Evolutionary conservation across 1,140 invertebrate species (phyloP).

Genomic region (Macrocentrus cingulum): DNA sequence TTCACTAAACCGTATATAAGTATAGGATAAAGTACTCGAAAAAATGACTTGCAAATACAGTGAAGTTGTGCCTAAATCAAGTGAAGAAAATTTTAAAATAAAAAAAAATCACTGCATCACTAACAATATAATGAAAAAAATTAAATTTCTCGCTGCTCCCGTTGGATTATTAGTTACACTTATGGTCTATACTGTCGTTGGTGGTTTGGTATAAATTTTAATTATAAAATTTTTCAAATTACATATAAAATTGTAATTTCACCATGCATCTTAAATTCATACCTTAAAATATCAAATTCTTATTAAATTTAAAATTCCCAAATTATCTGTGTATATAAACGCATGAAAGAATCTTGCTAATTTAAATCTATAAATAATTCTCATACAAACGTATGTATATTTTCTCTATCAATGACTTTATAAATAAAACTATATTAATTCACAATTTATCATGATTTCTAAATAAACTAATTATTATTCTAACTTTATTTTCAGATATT

Average conservation of each 20-base stretch:
- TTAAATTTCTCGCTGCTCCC: slow-evolving; percentile 68
- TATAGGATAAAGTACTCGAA: no score
- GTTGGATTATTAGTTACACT: slow-evolving; percentile 70
- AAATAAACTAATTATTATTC: background rate
- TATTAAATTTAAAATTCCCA: slow-evolving; percentile 13
- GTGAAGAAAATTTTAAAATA: background rate
- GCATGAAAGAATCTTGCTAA: background rate
- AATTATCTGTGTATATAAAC: background rate
- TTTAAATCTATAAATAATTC: slow-evolving; percentile 1
- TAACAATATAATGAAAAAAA: slow-evolving; percentile 31
- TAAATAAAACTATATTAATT: no score
- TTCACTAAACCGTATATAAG: no score
- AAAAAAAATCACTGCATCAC: background rate
- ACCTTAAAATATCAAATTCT: slow-evolving; percentile 21
- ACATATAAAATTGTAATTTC: slow-evolving; percentile 1
- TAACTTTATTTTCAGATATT: slow-evolving; percentile 64
- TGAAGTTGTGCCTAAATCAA: background rate
- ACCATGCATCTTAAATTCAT: background rate
- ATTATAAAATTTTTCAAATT: slow-evolving; percentile 29
- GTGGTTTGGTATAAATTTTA: slow-evolving; percentile 66
- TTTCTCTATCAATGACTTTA: no score
- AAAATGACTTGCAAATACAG: no score
- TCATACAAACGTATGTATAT: no score
- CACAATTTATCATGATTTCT: no score
- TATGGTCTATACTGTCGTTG: slow-evolving; percentile 72